Conservation (phyloP, 1,140 invertebrate species). For the Ips nitidus region DNA sequence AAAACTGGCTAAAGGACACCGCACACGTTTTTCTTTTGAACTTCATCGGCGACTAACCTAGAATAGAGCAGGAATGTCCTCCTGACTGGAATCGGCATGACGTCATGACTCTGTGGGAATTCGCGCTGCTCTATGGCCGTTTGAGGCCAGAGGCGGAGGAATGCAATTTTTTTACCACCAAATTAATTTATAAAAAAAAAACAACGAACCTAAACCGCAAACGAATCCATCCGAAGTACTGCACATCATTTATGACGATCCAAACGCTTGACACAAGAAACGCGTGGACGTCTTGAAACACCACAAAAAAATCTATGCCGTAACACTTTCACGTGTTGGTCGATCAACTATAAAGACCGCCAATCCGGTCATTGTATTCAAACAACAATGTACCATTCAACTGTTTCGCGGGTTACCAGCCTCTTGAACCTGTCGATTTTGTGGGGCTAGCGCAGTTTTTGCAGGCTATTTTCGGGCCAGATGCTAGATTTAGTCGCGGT, state of each 20-base stretch:
- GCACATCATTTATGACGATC: background rate
- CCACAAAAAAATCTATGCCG: background rate
- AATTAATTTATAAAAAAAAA: background rate
- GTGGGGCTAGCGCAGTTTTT: background rate
- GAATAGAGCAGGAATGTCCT: slow-evolving; percentile 15
- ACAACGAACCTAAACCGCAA: background rate
- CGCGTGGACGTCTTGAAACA: background rate
- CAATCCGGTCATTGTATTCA: slow-evolving; percentile 8
- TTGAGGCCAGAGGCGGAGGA: slow-evolving; percentile 4
- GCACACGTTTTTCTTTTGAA: background rate
- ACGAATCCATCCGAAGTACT: background rate
- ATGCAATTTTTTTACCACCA: background rate
- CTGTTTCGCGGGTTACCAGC: slow-evolving; percentile 1
- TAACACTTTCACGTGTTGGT: slow-evolving; percentile 5
- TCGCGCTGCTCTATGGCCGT: slow-evolving; percentile 13
- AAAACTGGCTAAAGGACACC: background rate
- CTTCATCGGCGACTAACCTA: slow-evolving; percentile 19
- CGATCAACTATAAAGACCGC: slow-evolving; percentile 9
- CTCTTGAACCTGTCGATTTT: slow-evolving; percentile 2
- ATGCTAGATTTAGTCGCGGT: background rate
- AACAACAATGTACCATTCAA: slow-evolving; percentile 4
- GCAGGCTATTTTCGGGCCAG: background rate
- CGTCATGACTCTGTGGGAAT: slow-evolving; percentile 16
- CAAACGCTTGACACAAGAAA: too few relatives aligned
- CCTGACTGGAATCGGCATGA: slow-evolving; percentile 4